These are phyloP conservation scores for Drosophila murphyi DNA, from an alignment of 1,140 invertebrate genomes.

Conservation along the genomic window DNA sequence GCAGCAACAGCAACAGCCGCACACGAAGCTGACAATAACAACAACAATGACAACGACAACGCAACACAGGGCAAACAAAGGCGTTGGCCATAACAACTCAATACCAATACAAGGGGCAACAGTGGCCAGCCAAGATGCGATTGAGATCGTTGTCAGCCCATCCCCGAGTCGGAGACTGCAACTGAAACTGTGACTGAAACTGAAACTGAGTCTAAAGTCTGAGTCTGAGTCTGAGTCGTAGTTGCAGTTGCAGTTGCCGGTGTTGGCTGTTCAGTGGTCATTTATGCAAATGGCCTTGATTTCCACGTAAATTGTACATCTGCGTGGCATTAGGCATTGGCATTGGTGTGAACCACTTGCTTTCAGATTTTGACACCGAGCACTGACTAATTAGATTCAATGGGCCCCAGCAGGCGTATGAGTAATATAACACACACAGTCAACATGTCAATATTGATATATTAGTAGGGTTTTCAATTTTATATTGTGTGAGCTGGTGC, in stretches of 20 bases:
- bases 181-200: constrained; percentile 7
- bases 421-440: constrained; percentile 74
- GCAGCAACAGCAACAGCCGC: constrained; percentile 56
- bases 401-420: constrained; percentile 54
- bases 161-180: neutral
- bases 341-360: constrained; percentile 74
- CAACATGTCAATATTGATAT: constrained; percentile 52
- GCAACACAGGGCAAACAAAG: constrained; percentile 71
- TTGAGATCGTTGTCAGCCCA: constrained; percentile 38
- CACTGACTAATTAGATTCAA: constrained; percentile 66
- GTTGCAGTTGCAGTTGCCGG: neutral
- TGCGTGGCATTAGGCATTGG: constrained; percentile 31
- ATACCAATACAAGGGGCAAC: constrained; percentile 68
- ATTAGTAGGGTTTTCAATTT: constrained; percentile 22
- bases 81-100: constrained; percentile 81
- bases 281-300: constrained; percentile 78
- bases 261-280: constrained; percentile 44
- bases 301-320: constrained; percentile 55
- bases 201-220: constrained; percentile 22
- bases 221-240: neutral
- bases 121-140: constrained; percentile 36
- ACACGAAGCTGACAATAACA: constrained; percentile 63
- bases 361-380: constrained; percentile 44
- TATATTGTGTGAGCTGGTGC: neutral
- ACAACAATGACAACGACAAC: constrained; percentile 40